Base-by-base conservation (phyloP, 2,797 vertebrate genomes). In the Acrossocheilus wenchowensis region DNA sequence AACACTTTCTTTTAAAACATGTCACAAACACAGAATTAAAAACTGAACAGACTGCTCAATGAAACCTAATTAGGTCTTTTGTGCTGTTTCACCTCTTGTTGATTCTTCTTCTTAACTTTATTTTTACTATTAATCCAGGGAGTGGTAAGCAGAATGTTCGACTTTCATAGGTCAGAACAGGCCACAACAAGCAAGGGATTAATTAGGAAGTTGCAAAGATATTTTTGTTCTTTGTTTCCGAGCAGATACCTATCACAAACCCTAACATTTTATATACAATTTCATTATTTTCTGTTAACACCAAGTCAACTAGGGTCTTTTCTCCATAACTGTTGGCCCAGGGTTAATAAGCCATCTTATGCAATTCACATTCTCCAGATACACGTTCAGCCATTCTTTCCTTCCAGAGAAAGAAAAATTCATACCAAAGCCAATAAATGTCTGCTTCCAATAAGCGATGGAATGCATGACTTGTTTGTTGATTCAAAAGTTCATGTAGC, bases 281-380 rank as follows among this genome's bases (percentile, higher is more conserved):
- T 64, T 30, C n/a, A 26, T 62, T 1, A 30, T 30, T 14, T 62
- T 64, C 30, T 36, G 34, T 36, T 69, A 39, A 39, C 17, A 39
- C 8, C 72, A 84, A 81, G 73, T 57, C 91, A 89, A 81, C 81
- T 12, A 34, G 64, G 85, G 88, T 89, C 83, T 91, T 85, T 88
- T 88, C 62, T 72, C 88, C 72, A 82, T 75, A 66, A 36, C 83
- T 75, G 87, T 82, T 90, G 88, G 90, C 87, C 86, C 87, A 88
- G 81, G 54, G 73, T 86, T 69, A 78, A 86, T 88, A 87, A 90
- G 88, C 74, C 23, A 73, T 84, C 39, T 82, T 69, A 69, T 69
- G 66, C 66, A 69, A 69, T 69, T 10, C 34, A 39, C 66, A 69
- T 39, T 69, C 66, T 69, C 7, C 34, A 69, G 66, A 69, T 69